These are phyloP conservation scores for Plagodis dolabraria DNA, from an alignment of 2,888 invertebrate genomes.

Conservation along the genomic window DNA sequence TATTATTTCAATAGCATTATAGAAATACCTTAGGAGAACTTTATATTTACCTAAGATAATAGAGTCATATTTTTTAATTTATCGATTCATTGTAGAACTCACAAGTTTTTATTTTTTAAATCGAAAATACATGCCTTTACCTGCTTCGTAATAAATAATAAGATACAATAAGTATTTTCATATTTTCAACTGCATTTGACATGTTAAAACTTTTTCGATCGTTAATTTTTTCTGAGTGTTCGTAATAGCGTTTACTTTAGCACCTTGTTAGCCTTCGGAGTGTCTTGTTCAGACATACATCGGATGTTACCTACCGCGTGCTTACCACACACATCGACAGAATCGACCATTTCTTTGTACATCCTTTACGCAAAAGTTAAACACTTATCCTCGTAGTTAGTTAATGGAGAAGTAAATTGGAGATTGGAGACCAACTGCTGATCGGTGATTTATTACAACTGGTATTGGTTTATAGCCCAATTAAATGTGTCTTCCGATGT, in stretches of 20 bases:
- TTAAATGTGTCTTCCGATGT: conserved; percentile 20
- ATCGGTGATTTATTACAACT: conserved; percentile 24
- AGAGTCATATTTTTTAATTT: conserved; percentile 32
- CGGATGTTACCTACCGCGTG: conserved; percentile 69
- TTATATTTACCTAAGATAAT: conserved; percentile 21
- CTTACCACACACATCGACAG: conserved; percentile 37
- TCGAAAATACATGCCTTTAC: conserved; percentile 19
- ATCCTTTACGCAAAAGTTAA: conserved; percentile 18
- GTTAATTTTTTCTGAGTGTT: conserved; percentile 68
- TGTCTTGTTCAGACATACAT: conserved; percentile 58
- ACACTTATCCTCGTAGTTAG: conserved; percentile 17
- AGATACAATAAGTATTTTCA: conserved; percentile 36
- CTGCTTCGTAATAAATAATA: conserved; percentile 19
- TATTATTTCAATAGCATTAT: conserved; percentile 20
- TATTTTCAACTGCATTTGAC: conserved; percentile 54
- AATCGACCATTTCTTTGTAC: conserved; percentile 33
- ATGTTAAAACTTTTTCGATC: conserved; percentile 55
- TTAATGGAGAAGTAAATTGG: conserved; percentile 19
- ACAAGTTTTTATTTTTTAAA: conserved; percentile 2
- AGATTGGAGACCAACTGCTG: conserved; percentile 21
- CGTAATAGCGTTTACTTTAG: conserved; percentile 75
- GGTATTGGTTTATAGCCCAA: conserved; percentile 30
- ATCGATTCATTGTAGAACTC: conserved; percentile 9
- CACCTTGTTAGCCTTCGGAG: conserved; percentile 76
- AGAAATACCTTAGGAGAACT: conserved; percentile 13